phyloP scores from a whole-genome alignment of 2,113 vertebrate genomes.

The Rhynchopsitta pachyrhyncha region DNA sequence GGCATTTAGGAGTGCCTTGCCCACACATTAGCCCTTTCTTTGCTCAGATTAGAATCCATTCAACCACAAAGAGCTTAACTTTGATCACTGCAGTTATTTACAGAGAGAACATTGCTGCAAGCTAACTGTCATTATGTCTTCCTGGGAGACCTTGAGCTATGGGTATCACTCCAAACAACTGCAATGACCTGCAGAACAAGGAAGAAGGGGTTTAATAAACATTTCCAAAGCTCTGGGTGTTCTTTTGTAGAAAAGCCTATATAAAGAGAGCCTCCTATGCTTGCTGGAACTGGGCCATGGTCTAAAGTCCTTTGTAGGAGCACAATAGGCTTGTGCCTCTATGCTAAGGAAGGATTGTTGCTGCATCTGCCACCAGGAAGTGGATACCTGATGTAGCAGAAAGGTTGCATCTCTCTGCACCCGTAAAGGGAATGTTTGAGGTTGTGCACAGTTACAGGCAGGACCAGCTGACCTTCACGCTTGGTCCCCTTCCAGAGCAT shows the following conservation, averaged over 20 bases:
- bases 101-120: background rate
- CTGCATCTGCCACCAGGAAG: background rate
- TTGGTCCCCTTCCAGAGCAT: background rate
- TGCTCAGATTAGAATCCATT: background rate
- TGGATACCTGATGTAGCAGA: background rate
- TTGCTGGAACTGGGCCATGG: background rate
- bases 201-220: slow-evolving; percentile 32
- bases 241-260: background rate
- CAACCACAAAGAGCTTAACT: background rate
- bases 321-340: background rate
- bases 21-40: background rate
- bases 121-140: background rate
- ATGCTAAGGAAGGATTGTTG: background rate
- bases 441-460: background rate
- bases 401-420: background rate
- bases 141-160: slow-evolving; percentile 13
- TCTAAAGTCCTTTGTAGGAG: background rate
- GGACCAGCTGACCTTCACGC: background rate
- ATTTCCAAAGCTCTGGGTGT: background rate
- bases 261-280: background rate
- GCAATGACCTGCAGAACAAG: background rate
- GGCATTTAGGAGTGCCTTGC: background rate
- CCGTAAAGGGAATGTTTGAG: background rate
- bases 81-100: background rate
- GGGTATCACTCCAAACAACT: background rate